These are phyloP conservation scores for Endomychus coccineus DNA, from an alignment of 2,888 invertebrate genomes.

Conservation along the genomic window DNA sequence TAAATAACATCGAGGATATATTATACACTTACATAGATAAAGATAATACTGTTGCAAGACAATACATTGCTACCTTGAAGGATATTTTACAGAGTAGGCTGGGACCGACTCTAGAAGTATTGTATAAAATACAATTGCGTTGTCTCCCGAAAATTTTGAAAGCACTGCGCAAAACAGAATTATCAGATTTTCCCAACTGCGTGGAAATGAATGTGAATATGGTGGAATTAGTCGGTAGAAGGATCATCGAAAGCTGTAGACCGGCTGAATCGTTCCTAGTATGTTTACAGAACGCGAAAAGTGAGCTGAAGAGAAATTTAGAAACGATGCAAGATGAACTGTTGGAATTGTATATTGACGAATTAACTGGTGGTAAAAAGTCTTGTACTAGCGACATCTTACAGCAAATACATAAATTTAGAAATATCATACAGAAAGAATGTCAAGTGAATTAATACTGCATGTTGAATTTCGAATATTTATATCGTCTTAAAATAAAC, in stretches of 20 bases:
- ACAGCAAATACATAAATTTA: constrained; percentile 5
- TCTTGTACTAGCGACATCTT: constrained; percentile 10
- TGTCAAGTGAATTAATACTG: too few relatives aligned
- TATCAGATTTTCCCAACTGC: constrained; percentile 7
- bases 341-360: constrained; percentile 9
- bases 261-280: constrained; percentile 4
- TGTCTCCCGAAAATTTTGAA: constrained; percentile 10
- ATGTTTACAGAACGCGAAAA: constrained; percentile 5
- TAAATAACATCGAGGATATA: constrained; percentile 11
- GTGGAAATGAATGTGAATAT: constrained; percentile 6
- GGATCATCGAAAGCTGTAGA: constrained; percentile 8
- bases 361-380: constrained; percentile 9
- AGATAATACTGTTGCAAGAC: constrained; percentile 2
- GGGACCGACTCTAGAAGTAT: constrained; percentile 2
- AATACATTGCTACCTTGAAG: constrained; percentile 7
- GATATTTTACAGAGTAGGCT: constrained; percentile 7
- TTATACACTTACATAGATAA: constrained; percentile 5
- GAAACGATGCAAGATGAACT: constrained; percentile 11
- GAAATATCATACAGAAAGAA: constrained; percentile 6
- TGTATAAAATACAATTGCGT: constrained; percentile 5
- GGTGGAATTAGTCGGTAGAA: constrained; percentile 5
- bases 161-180: constrained; percentile 4
- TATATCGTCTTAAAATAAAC: too few relatives aligned
- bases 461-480: too few relatives aligned
- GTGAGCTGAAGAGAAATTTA: constrained; percentile 2